Conservation (phyloP, 2,113 vertebrate species). For the Perccottus glenii region DNA sequence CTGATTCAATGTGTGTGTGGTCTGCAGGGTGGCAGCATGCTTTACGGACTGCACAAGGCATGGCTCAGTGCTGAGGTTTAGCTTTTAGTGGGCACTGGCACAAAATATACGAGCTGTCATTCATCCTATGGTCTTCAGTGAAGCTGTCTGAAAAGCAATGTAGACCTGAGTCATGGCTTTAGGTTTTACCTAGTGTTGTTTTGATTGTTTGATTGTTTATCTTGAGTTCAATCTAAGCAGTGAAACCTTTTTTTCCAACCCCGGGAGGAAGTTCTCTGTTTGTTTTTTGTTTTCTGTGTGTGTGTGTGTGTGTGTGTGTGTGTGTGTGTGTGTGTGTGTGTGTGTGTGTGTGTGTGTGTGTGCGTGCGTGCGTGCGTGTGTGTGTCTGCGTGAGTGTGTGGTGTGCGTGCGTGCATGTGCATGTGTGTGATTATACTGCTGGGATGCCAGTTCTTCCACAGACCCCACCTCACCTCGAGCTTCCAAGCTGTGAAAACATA, state of each 20-base stretch:
- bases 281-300: conserved; percentile 36
- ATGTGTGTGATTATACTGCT: conserved; percentile 56
- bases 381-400: conserved; percentile 40
- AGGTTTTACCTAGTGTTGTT: conserved; percentile 13
- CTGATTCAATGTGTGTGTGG: conserved; percentile 31
- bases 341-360: conserved; percentile 44
- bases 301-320: conserved; percentile 41
- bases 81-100: conserved; percentile 16
- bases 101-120: conserved; percentile 10
- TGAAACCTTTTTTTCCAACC: conserved; percentile 41
- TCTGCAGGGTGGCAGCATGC: conserved; percentile 45
- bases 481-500: conserved; percentile 95
- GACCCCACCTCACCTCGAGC: conserved; percentile 80
- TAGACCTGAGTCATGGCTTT: neutral
- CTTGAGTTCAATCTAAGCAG: conserved; percentile 26
- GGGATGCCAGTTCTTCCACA: conserved; percentile 78
- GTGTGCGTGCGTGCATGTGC: conserved; percentile 41
- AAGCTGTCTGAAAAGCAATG: neutral
- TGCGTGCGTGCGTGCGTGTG: conserved; percentile 40
- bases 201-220: conserved; percentile 47
- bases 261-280: conserved; percentile 53
- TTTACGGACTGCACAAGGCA: conserved; percentile 57
- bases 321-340: conserved; percentile 44
- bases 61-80: conserved; percentile 31
- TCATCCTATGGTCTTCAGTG: conserved; percentile 12